These are phyloP conservation scores for Carassius carassius DNA, from an alignment of 2,113 vertebrate species.

Conservation along the genomic window DNA sequence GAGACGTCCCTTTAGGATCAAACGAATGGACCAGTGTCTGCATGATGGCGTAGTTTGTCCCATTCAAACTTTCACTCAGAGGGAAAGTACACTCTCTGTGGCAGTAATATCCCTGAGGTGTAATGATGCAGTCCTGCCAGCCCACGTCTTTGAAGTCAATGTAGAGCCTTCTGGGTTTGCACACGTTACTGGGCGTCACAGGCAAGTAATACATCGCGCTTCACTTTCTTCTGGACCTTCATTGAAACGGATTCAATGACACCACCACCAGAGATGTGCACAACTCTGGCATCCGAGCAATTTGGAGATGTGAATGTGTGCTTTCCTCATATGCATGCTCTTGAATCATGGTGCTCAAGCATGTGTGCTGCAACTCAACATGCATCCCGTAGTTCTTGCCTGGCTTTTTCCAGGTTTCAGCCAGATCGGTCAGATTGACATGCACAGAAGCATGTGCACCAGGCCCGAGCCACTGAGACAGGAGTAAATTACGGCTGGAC, in stretches of 20 bases:
- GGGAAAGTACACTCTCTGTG: conserved; percentile 89
- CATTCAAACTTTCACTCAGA: conserved; percentile 82
- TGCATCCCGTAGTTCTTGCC: conserved; percentile 72
- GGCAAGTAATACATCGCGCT: conserved; percentile 64
- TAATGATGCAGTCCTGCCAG: conserved; percentile 97
- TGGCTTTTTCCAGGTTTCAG: conserved; percentile 63
- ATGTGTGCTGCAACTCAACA: conserved; percentile 71
- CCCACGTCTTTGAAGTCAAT: conserved; percentile 92
- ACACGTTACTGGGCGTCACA: conserved; percentile 70
- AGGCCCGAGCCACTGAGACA: conserved; percentile 73
- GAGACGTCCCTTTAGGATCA: conserved; percentile 77
- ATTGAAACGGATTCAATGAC: conserved; percentile 80
- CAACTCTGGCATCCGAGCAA: conserved; percentile 57
- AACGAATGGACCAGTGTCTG: conserved; percentile 79
- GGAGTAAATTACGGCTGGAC: conserved; percentile 68
- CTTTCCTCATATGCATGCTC: neutral
- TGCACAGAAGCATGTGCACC: conserved; percentile 67
- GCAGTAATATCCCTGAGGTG: conserved; percentile 93
- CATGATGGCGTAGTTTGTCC: conserved; percentile 92
- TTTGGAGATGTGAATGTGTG: no score
- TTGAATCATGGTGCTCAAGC: conserved; percentile 5
- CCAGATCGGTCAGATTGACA: conserved; percentile 77
- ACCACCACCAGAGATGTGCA: conserved; percentile 80
- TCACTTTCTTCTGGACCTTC: conserved; percentile 70
- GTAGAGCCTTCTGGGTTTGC: conserved; percentile 85